Percentiles rank a stretch among this genome's conserved stretches.
Conservation (phyloP, 2,888 invertebrate species). For the Drosophila rubida region DNA sequence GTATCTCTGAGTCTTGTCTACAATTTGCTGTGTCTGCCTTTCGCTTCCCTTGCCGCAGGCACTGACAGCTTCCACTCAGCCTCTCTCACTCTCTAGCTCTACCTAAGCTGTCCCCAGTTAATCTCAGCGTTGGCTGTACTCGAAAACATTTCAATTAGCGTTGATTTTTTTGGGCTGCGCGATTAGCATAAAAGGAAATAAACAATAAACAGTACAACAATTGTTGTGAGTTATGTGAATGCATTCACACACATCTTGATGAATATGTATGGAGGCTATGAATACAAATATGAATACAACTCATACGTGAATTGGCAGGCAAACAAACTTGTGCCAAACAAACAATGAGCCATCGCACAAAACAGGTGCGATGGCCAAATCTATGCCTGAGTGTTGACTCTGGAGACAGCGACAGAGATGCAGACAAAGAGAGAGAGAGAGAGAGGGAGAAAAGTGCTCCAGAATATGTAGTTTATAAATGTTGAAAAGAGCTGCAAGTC, state of each 20-base stretch:
- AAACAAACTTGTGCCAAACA: slow-evolving; percentile 9
- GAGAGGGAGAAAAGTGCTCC: neutral
- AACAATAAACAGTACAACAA: slow-evolving; percentile 39
- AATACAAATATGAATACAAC: slow-evolving; percentile 10
- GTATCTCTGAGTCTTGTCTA: slow-evolving; percentile 3
- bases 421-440: neutral
- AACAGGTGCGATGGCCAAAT: slow-evolving; percentile 15
- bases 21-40: slow-evolving; percentile 2
- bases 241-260: slow-evolving; percentile 29
- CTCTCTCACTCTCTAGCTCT: neutral
- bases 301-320: slow-evolving; percentile 3
- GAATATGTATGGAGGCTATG: slow-evolving; percentile 14
- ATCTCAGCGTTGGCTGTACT: slow-evolving; percentile 12
- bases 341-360: slow-evolving; percentile 14
- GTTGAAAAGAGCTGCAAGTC: no score
- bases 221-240: slow-evolving; percentile 37
- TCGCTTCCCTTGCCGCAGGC: slow-evolving; percentile 37
- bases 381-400: neutral
- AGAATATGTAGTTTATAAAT: no score
- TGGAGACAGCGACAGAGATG: neutral
- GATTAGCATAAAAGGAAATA: slow-evolving; percentile 50
- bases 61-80: slow-evolving; percentile 4
- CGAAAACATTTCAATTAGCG: slow-evolving; percentile 65
- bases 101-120: neutral
- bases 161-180: slow-evolving; percentile 32